Percentiles rank a stretch among this genome's conserved stretches.
phyloP scores from a whole-genome alignment of 2,888 invertebrate species.

The Caradrina clavipalpis region DNA sequence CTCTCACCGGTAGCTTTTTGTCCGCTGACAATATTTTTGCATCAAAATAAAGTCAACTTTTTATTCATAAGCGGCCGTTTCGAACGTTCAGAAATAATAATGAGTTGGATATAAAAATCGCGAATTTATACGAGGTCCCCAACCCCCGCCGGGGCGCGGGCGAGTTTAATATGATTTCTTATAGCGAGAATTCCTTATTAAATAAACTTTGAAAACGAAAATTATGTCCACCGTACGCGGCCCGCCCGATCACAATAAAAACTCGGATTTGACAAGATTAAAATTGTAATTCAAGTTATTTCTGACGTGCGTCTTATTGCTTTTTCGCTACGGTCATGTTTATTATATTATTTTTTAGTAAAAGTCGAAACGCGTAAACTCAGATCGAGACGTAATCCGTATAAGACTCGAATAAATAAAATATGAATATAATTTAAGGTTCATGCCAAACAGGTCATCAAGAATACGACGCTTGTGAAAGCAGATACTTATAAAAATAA shows the following conservation, averaged over 20 bases:
- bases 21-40: conserved; percentile 84
- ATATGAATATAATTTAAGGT: conserved; percentile 60
- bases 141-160: conserved; percentile 69
- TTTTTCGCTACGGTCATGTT: conserved; percentile 83
- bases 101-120: conserved; percentile 88
- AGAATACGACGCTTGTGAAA: conserved; percentile 52
- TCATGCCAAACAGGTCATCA: conserved; percentile 57
- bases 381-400: conserved; percentile 74
- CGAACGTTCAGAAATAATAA: conserved; percentile 86
- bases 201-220: conserved; percentile 89
- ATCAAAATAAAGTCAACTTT: conserved; percentile 86
- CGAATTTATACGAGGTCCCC: conserved; percentile 84
- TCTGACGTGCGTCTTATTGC: conserved; percentile 89
- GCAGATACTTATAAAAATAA: conserved; percentile 62
- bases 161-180: conserved; percentile 86
- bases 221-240: conserved; percentile 83
- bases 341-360: conserved; percentile 73
- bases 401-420: conserved; percentile 67
- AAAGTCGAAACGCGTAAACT: conserved; percentile 72
- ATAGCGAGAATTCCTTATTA: conserved; percentile 85
- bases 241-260: conserved; percentile 86
- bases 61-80: conserved; percentile 87
- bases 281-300: conserved; percentile 90
- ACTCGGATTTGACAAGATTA: conserved; percentile 90
- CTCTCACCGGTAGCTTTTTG: conserved; percentile 76